Percentiles rank a stretch among this genome's conserved stretches.
Evolutionary conservation across 2,113 vertebrate genomes (phyloP).

Genomic region (Nansenia antarctica): DNA sequence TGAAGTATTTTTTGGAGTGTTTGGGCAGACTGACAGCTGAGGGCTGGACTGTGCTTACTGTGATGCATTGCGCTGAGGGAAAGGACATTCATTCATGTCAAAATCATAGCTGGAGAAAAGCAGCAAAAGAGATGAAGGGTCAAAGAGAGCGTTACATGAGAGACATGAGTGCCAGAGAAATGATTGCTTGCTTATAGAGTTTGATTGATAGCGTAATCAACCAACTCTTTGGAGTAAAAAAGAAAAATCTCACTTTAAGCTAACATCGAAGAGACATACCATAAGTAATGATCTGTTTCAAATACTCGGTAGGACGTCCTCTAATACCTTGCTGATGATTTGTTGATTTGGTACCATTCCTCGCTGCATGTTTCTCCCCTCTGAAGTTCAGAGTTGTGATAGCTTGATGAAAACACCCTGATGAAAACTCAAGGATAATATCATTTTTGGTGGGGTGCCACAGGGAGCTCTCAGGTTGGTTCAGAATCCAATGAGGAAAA

Average conservation of each 20-base stretch:
- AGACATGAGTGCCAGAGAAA: slow-evolving; percentile 15
- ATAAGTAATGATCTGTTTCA: not conserved
- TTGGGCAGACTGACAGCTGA: slow-evolving; percentile 47
- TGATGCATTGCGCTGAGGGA: slow-evolving; percentile 37
- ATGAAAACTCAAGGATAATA: slow-evolving; percentile 72
- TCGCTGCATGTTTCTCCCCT: slow-evolving; percentile 50
- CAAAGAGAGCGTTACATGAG: slow-evolving; percentile 13
- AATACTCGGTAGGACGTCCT: slow-evolving; percentile 3
- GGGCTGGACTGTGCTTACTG: slow-evolving; percentile 42
- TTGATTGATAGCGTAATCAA: slow-evolving; percentile 31
- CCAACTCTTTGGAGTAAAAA: slow-evolving; percentile 12
- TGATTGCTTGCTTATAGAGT: not conserved
- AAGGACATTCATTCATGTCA: slow-evolving; percentile 54
- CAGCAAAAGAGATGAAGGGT: not conserved
- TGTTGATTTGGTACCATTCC: slow-evolving; percentile 62
- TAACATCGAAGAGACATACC: not conserved
- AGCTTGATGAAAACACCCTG: slow-evolving; percentile 69
- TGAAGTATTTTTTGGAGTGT: slow-evolving; percentile 52
- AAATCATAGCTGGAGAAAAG: slow-evolving; percentile 24
- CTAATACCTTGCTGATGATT: slow-evolving; percentile 65
- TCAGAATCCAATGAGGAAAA: slow-evolving; percentile 53
- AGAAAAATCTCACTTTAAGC: not conserved
- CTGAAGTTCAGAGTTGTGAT: slow-evolving; percentile 54
- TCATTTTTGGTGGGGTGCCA: slow-evolving; percentile 66
- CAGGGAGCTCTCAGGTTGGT: slow-evolving; percentile 58